These are phyloP conservation scores for Zaprionus bogoriensis DNA, from an alignment of 2,888 invertebrate species.

Conservation along the genomic window DNA sequence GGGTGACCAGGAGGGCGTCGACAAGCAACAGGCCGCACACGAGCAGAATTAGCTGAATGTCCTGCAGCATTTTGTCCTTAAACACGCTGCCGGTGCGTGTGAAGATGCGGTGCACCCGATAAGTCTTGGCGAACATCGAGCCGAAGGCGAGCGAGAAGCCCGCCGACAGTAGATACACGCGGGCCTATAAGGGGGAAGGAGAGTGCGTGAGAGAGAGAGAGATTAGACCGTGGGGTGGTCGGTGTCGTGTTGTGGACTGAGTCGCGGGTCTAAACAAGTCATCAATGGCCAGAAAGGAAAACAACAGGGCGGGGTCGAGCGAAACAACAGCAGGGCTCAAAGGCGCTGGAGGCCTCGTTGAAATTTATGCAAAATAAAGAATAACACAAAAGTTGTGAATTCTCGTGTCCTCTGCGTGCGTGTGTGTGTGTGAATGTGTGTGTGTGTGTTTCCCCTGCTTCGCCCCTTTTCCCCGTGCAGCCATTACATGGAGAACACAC, in stretches of 20 bases:
- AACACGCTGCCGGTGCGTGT: conserved; percentile 92
- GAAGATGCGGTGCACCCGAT: conserved; percentile 95
- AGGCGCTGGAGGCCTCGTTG: background rate
- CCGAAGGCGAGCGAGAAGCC: conserved; percentile 96
- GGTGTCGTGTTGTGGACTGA: conserved; percentile 43
- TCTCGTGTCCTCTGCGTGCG: conserved; percentile 23
- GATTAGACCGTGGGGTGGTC: conserved; percentile 4
- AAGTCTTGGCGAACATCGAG: conserved; percentile 97
- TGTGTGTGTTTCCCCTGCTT: conserved; percentile 40
- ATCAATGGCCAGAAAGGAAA: conserved; percentile 54
- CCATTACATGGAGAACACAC: background rate
- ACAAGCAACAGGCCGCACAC: conserved; percentile 92
- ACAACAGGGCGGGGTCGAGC: background rate
- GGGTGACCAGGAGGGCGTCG: conserved; percentile 91
- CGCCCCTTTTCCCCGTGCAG: background rate
- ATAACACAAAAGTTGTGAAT: conserved; percentile 72
- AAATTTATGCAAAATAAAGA: conserved; percentile 75
- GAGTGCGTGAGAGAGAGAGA: background rate
- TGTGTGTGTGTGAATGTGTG: no score
- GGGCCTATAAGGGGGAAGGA: conserved; percentile 85
- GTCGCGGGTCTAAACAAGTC: conserved; percentile 56
- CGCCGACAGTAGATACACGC: conserved; percentile 93
- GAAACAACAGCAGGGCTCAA: conserved; percentile 13
- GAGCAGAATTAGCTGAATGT: conserved; percentile 92
- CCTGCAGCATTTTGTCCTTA: conserved; percentile 94